Conservation (phyloP, 1,140 invertebrate genomes). For the Hyles vespertilio region DNA sequence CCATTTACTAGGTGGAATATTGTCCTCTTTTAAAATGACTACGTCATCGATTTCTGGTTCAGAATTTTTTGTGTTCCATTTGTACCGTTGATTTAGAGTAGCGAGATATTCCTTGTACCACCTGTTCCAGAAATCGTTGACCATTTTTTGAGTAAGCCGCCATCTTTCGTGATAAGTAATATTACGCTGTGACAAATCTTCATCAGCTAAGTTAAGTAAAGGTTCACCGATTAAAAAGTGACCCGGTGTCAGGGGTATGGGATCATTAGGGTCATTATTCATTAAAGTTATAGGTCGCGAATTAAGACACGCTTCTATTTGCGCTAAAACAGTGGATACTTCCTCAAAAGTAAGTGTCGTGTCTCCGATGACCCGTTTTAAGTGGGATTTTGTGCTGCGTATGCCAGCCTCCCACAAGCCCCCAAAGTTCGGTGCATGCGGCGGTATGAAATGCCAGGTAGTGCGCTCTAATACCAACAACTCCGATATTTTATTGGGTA, state of each 20-base stretch:
- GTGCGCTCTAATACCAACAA: background rate
- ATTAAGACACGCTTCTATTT: background rate
- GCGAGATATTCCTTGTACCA: constrained; percentile 3
- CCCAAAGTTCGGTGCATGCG: background rate
- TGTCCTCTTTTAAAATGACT: constrained; percentile 8
- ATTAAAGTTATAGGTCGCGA: background rate
- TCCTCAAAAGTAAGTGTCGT: background rate
- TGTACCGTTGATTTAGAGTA: constrained; percentile 2
- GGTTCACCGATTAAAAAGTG: constrained; percentile 6
- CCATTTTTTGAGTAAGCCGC: background rate
- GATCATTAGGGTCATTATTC: background rate
- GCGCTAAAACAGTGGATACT: background rate
- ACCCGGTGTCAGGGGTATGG: background rate
- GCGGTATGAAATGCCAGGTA: background rate
- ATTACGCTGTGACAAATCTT: background rate
- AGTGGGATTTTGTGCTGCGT: background rate
- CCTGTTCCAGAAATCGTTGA: constrained; percentile 1
- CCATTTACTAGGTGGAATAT: constrained; percentile 11
- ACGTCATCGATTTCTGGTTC: constrained; percentile 7
- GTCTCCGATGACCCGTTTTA: background rate
- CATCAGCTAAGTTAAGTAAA: background rate
- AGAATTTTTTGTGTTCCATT: background rate
- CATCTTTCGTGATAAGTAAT: background rate
- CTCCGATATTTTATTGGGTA: background rate
- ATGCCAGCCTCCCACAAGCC: background rate